Percentiles rank a stretch among this genome's conserved stretches.
These are phyloP conservation scores for Sarcophaga carnaria DNA, from an alignment of 2,888 invertebrate species.

Conservation along the genomic window DNA sequence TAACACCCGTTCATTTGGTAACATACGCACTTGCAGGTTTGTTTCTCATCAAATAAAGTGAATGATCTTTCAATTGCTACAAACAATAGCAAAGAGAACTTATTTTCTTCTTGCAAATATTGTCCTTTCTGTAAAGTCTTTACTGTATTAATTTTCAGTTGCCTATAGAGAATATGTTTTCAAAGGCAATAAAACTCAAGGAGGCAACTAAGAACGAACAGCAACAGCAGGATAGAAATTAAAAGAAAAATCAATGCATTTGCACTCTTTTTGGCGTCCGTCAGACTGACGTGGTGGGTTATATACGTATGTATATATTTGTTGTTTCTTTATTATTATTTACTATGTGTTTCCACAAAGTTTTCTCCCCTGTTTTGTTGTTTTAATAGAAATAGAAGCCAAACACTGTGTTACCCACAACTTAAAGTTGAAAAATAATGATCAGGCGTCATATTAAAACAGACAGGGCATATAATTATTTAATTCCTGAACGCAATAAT, in stretches of 20 bases:
- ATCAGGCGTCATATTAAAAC: not conserved
- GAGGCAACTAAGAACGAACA: slow-evolving; percentile 16
- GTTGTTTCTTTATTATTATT: slow-evolving; percentile 13
- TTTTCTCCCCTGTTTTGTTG: not conserved
- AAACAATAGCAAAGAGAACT: too few species aligned
- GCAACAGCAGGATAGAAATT: not conserved
- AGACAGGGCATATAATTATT: slow-evolving; percentile 29
- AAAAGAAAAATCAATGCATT: slow-evolving; percentile 46
- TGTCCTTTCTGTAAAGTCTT: too few species aligned
- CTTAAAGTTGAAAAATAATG: slow-evolving; percentile 13
- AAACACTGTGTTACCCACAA: not conserved
- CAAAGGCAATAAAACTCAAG: slow-evolving; percentile 1
- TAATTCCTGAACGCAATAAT: slow-evolving; percentile 5
- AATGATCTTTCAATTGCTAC: not conserved
- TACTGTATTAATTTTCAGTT: not conserved
- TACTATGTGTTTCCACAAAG: too few species aligned
- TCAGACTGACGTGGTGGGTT: slow-evolving; percentile 53
- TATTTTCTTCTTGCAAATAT: too few species aligned
- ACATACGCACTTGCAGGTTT: not conserved
- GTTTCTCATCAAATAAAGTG: not conserved
- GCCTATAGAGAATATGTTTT: not conserved
- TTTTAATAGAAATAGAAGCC: not conserved
- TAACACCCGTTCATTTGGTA: not conserved
- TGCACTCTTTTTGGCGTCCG: slow-evolving; percentile 57
- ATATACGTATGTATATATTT: slow-evolving; percentile 26